Evolutionary conservation across 2,888 invertebrate species (phyloP), one percentile per base, ranked within the genome.

Genomic region (Dynastes maya): DNA sequence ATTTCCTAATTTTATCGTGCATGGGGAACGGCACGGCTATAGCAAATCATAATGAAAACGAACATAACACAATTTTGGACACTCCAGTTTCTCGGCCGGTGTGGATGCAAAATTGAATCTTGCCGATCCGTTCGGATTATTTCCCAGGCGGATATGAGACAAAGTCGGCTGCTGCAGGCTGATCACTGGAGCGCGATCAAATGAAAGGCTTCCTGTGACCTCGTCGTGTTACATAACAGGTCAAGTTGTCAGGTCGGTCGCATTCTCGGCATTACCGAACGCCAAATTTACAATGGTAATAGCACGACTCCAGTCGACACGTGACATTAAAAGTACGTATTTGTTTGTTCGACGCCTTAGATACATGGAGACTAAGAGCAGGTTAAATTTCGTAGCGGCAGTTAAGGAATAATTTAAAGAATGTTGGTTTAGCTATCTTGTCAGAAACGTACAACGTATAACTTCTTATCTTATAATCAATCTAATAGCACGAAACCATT

Each of bases 121-220:
- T 51, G 13, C 51, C 22, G 51, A 68, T 68, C 51, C 51, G 51
- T n/a, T 27, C 27, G 27, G 53, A 51, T 68, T 68, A 53, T 68
- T 71, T 58, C 37, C 55, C 71, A 61, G 8, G 40, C 61, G 72
- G 45, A 61, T 74, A 27, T 45, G 29, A 32, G 61, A 45, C 22
- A 27, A 27, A 74, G 55, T 61, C 72, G 37, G 58, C 45, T 61
- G 58, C 27, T 61, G 75, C 81, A 81, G 80, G 80, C 79, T 32
- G 81, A 82, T 81, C 80, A 81, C 80, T 81, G 77, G 78, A 74
- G 63, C 61, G 5, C 71, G 77, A 78, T 79, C 77, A 81, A 82
- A 83, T 80, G 81, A 83, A 77, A 80, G 65, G 79, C 81, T 82
- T 82, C 83, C 83, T 81, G 76, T 58, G 67, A 82, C 81, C 82